A percentile compares a stretch with the other conserved stretches of the same genome.
phyloP scores from a whole-genome alignment of 2,113 vertebrate genomes.

The Hippocampus guttulatus region DNA sequence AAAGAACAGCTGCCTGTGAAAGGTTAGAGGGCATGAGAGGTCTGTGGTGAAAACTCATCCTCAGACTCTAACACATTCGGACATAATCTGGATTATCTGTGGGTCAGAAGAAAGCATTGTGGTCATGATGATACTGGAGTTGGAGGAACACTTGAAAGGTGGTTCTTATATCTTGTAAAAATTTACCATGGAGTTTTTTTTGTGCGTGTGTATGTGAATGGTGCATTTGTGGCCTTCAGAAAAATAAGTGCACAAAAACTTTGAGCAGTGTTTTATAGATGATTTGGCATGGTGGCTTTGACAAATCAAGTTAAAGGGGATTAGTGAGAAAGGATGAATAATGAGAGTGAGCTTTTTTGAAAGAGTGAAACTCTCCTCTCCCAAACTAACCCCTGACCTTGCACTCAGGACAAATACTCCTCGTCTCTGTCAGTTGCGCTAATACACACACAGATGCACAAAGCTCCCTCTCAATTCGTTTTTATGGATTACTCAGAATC shows the following conservation, averaged over 20 bases:
- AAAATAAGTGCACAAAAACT: not conserved
- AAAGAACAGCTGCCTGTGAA: slow-evolving; percentile 59
- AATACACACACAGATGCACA: slow-evolving; percentile 47
- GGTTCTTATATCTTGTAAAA: not conserved
- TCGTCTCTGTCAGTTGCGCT: slow-evolving; percentile 57
- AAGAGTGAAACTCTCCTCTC: slow-evolving; percentile 55
- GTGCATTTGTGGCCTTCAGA: not conserved
- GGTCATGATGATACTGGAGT: slow-evolving; percentile 31
- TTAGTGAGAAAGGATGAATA: slow-evolving; percentile 57
- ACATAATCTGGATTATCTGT: slow-evolving; percentile 58
- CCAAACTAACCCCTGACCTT: slow-evolving; percentile 53
- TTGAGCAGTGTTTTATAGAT: not conserved
- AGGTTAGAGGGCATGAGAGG: slow-evolving; percentile 59
- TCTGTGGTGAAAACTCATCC: slow-evolving; percentile 56
- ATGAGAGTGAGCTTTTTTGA: slow-evolving; percentile 53
- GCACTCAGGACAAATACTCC: slow-evolving; percentile 56
- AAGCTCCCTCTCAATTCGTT: slow-evolving; percentile 24
- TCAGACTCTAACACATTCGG: slow-evolving; percentile 38
- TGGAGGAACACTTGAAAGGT: not conserved
- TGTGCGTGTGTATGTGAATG: too few species aligned
- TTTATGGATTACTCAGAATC: slow-evolving; percentile 36
- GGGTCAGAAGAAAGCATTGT: slow-evolving; percentile 40
- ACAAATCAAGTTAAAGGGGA: slow-evolving; percentile 51
- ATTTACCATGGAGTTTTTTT: not conserved
- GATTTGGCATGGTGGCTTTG: slow-evolving; percentile 25